phyloP scores from a whole-genome alignment of 1,140 invertebrate species.

The Lepidotrigona ventralis region DNA sequence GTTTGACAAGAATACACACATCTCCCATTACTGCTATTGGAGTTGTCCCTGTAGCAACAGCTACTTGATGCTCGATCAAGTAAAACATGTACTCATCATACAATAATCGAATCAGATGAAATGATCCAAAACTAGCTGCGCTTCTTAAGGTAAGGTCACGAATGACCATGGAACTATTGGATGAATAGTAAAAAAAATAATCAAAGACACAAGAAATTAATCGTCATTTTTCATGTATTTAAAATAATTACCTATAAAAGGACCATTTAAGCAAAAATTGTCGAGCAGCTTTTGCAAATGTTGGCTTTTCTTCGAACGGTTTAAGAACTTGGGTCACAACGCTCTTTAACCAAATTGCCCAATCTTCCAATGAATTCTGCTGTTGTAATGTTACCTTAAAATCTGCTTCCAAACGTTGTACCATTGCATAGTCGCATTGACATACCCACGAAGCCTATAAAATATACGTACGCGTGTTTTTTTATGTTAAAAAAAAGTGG shows the following conservation, averaged over 20 bases:
- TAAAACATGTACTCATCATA: constrained; percentile 99
- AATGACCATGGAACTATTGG: constrained; percentile 95
- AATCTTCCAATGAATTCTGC: constrained; percentile 96
- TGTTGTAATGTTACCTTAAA: constrained; percentile 96
- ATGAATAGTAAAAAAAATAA: constrained; percentile 30
- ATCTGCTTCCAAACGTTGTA: constrained; percentile 93
- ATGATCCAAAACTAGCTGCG: constrained; percentile 98
- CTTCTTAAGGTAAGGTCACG: constrained; percentile 96
- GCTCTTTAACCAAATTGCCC: constrained; percentile 97
- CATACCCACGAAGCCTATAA: constrained; percentile 96
- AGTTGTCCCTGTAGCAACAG: constrained; percentile 92
- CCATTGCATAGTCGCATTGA: constrained; percentile 93
- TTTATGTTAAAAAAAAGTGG: background rate
- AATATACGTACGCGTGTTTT: background rate
- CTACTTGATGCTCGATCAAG: constrained; percentile 97
- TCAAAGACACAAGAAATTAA: constrained; percentile 3
- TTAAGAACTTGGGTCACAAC: constrained; percentile 94
- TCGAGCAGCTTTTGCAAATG: constrained; percentile 93
- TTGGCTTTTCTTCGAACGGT: constrained; percentile 91
- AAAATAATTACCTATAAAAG: constrained; percentile 91
- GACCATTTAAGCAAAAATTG: constrained; percentile 99
- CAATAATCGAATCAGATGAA: constrained; percentile 97
- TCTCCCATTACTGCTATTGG: constrained; percentile 97
- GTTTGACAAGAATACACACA: constrained; percentile 74
- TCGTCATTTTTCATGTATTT: background rate